Conservation (phyloP, 2,113 vertebrate genomes). For the Peromyscus leucopus region DNA sequence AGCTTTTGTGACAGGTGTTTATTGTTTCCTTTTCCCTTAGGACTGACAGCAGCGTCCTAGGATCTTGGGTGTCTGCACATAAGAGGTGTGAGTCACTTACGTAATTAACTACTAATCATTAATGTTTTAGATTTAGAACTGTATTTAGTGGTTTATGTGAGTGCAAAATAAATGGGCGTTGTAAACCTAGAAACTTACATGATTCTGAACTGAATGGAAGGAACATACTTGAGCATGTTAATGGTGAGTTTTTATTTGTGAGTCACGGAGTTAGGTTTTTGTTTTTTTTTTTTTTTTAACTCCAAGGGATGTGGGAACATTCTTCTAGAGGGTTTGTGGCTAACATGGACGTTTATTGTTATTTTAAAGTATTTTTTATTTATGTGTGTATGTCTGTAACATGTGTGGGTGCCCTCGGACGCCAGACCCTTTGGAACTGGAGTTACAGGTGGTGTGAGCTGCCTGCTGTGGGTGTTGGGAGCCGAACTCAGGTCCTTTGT, state of each 20-base stretch:
- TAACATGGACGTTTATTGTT: background rate
- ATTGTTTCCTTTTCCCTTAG: slow-evolving; percentile 65
- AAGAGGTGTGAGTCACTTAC: slow-evolving; percentile 77
- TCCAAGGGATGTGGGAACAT: background rate
- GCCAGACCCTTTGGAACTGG: background rate
- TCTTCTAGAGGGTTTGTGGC: slow-evolving; percentile 39
- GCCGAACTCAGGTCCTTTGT: background rate
- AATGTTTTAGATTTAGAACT: slow-evolving; percentile 57
- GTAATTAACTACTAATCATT: slow-evolving; percentile 66
- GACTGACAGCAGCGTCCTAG: slow-evolving; percentile 65
- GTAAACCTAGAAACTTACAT: slow-evolving; percentile 57
- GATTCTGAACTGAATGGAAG: slow-evolving; percentile 29
- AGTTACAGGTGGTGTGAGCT: background rate
- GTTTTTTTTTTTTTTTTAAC: background rate
- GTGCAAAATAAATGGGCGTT: slow-evolving; percentile 51
- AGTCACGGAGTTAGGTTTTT: slow-evolving; percentile 59
- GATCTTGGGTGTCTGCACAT: slow-evolving; percentile 76
- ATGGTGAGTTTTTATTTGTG: slow-evolving; percentile 15
- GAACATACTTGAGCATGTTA: background rate
- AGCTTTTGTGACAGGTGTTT: slow-evolving; percentile 79
- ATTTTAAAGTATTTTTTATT: background rate
- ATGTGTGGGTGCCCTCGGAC: background rate
- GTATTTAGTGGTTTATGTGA: slow-evolving; percentile 74
- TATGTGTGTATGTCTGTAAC: background rate
- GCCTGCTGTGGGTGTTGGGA: background rate